phyloP scores from a whole-genome alignment of 2,888 invertebrate species.

The Sarcophaga variegata region DNA sequence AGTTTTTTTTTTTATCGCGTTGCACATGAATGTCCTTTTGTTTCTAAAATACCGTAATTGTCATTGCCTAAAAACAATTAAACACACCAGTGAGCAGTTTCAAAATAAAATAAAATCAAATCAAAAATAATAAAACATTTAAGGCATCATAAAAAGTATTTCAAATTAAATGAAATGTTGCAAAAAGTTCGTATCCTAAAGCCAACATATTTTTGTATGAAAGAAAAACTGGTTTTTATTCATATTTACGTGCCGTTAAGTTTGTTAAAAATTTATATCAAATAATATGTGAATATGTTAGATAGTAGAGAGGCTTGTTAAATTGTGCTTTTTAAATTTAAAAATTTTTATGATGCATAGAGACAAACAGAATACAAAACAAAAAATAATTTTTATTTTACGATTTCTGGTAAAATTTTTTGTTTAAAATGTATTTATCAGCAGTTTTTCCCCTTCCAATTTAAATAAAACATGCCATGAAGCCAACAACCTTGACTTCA shows the following conservation, averaged over 20 bases:
- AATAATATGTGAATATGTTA: not conserved
- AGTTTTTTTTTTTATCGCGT: not conserved
- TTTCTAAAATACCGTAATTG: not conserved
- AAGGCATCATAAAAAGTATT: slow-evolving; percentile 10
- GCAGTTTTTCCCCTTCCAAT: no score
- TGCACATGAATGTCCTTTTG: not conserved
- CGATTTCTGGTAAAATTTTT: no score
- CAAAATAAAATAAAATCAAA: not conserved
- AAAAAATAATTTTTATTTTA: no score
- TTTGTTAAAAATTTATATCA: slow-evolving; percentile 3
- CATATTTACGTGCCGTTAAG: not conserved
- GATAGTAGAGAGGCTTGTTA: not conserved
- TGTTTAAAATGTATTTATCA: no score
- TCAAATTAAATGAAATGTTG: not conserved
- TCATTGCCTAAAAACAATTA: slow-evolving; percentile 30
- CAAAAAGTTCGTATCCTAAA: not conserved
- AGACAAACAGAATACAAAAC: no score
- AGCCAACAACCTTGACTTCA: no score
- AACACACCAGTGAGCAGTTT: slow-evolving; percentile 33
- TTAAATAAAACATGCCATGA: no score
- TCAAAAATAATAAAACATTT: not conserved
- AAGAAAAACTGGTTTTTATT: not conserved
- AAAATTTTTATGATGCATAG: no score
- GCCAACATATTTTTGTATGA: not conserved
- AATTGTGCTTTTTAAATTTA: no score